Percentiles rank a stretch among this genome's conserved stretches.
phyloP scores from a whole-genome alignment of 2,797 vertebrate species.

The Argentina silus region DNA sequence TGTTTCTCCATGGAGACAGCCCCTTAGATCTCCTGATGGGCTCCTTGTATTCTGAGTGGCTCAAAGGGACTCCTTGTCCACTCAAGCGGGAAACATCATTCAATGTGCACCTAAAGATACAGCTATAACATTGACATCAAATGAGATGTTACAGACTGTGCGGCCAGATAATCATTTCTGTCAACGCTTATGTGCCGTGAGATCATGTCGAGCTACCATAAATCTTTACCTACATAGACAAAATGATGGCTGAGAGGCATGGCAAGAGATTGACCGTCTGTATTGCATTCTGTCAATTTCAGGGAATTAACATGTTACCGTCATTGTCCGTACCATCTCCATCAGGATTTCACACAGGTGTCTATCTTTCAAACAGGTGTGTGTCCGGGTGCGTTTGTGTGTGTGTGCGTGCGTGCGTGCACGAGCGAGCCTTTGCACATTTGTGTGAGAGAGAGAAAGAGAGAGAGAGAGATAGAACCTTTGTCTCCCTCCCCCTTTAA shows the following conservation, averaged over 20 bases:
- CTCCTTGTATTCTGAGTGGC: slow-evolving; percentile 32
- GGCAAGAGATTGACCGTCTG: neutral
- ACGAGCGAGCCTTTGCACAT: neutral
- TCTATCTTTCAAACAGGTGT: neutral
- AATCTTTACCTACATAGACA: neutral
- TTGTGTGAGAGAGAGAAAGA: neutral
- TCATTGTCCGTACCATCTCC: neutral
- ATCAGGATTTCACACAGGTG: neutral
- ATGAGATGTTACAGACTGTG: no score
- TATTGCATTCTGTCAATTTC: neutral
- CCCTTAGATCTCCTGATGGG: slow-evolving; percentile 63
- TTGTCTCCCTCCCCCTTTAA: no score
- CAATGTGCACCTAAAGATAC: neutral
- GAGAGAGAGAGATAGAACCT: slow-evolving; percentile 1
- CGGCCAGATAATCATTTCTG: no score
- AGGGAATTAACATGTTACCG: neutral
- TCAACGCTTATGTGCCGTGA: no score
- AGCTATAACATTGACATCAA: no score
- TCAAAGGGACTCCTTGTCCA: neutral
- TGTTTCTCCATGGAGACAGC: slow-evolving; percentile 64
- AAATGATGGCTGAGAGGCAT: neutral
- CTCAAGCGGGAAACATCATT: neutral
- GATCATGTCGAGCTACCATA: no score
- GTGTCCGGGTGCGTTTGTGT: neutral
- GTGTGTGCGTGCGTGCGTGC: neutral